Conservation (phyloP, 2,797 vertebrate genomes). For the Poecilia wingei region DNA sequence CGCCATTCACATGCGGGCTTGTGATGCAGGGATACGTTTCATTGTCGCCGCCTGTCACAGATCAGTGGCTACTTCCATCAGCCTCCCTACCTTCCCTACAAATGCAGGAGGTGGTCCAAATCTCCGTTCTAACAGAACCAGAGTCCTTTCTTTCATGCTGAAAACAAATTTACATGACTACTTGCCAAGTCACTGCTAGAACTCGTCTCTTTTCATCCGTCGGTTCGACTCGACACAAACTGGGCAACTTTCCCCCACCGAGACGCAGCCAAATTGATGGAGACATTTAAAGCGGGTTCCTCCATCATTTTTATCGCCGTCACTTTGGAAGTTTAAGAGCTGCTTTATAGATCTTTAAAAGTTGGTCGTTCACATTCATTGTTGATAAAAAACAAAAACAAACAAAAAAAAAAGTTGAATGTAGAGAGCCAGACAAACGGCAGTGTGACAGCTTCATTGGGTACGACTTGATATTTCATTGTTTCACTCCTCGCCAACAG, state of each 20-base stretch:
- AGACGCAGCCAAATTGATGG: slow-evolving; percentile 27
- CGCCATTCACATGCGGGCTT: slow-evolving; percentile 65
- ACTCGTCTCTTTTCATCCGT: slow-evolving; percentile 29
- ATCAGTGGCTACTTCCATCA: slow-evolving; percentile 39
- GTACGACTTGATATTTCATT: too few relatives aligned
- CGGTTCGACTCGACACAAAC: slow-evolving; percentile 33
- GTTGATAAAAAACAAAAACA: background rate
- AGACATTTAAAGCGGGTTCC: background rate
- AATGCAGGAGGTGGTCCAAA: slow-evolving; percentile 30
- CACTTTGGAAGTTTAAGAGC: slow-evolving; percentile 1
- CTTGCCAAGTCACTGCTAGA: slow-evolving; percentile 30
- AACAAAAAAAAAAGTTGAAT: background rate
- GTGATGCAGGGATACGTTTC: slow-evolving; percentile 55
- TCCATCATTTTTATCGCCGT: background rate
- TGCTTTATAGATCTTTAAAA: background rate
- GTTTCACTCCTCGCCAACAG: background rate
- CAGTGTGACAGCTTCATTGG: background rate
- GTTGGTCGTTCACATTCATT: background rate
- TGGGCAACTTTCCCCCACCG: slow-evolving; percentile 41
- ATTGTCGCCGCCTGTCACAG: slow-evolving; percentile 58
- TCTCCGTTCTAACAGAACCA: slow-evolving; percentile 21
- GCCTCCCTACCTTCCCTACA: slow-evolving; percentile 8
- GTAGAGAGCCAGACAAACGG: background rate
- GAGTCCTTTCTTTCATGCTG: slow-evolving; percentile 13
- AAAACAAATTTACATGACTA: slow-evolving; percentile 17